A percentile compares a stretch with the other conserved stretches of the same genome.
Evolutionary conservation across 92 coral and sea anemone genomes (phyloP).

Genomic region (Palythoa grandiflora): DNA sequence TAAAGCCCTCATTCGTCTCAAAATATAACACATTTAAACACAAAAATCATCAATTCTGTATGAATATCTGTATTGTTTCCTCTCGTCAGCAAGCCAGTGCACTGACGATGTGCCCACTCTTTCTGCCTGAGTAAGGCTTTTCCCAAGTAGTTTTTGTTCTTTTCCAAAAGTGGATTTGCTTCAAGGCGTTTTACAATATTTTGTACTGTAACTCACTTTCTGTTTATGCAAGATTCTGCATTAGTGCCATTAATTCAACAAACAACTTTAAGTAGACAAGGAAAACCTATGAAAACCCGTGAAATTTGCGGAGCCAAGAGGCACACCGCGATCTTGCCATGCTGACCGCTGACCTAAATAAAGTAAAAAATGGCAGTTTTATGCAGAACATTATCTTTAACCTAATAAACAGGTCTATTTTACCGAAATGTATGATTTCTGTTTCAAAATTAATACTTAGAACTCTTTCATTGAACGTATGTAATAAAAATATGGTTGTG

Average conservation of each 20-base stretch:
- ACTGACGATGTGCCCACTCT: conserved; percentile 55
- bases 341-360: no score
- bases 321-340: no score
- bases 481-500: neutral
- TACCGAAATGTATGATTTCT: conserved; percentile 10
- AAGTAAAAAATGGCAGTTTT: neutral
- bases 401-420: conserved; percentile 8
- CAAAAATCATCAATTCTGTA: conserved; percentile 69
- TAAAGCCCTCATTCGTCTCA: conserved; percentile 55
- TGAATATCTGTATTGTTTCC: conserved; percentile 75
- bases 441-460: conserved; percentile 10
- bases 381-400: conserved; percentile 11
- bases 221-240: conserved; percentile 60
- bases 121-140: conserved; percentile 53
- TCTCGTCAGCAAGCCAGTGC: conserved; percentile 48
- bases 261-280: no score
- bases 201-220: conserved; percentile 36
- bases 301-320: no score
- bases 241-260: conserved; percentile 43
- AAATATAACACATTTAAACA: conserved; percentile 60
- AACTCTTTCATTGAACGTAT: conserved; percentile 12
- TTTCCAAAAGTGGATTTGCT: conserved; percentile 43
- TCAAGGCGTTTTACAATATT: conserved; percentile 21
- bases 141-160: conserved; percentile 40
- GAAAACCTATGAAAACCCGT: no score